Evolutionary conservation across 1,140 invertebrate genomes (phyloP).

Genomic region (Cyphomyrmex costatus): DNA sequence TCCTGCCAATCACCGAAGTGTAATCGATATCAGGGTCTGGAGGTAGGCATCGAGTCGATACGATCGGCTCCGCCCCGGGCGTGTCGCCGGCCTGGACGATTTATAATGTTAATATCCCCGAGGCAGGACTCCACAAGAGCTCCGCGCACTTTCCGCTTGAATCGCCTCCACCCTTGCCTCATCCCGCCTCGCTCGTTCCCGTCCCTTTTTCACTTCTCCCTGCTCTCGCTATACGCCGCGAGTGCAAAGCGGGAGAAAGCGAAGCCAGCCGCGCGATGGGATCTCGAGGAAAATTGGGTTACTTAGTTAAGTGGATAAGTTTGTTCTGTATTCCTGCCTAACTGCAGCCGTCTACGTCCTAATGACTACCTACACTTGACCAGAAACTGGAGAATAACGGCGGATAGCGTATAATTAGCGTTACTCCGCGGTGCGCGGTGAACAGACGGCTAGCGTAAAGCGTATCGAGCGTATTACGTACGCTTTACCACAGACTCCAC

Average conservation of each 20-base stretch:
- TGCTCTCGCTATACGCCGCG: background rate
- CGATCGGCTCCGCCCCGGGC: constrained; percentile 85
- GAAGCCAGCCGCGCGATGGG: background rate
- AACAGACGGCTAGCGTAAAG: constrained; percentile 49
- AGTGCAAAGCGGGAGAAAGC: constrained; percentile 6
- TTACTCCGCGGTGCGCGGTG: constrained; percentile 36
- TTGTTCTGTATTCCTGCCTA: constrained; percentile 43
- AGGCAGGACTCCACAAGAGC: constrained; percentile 60
- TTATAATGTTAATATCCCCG: constrained; percentile 86
- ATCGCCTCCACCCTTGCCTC: constrained; percentile 38
- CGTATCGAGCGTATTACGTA: constrained; percentile 1
- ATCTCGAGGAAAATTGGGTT: constrained; percentile 51
- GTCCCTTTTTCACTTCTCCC: constrained; percentile 1
- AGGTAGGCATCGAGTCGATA: constrained; percentile 84
- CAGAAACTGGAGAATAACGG: constrained; percentile 50
- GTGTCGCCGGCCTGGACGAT: constrained; percentile 85
- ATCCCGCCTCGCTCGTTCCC: background rate
- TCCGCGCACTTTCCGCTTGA: constrained; percentile 57
- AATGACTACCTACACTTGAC: constrained; percentile 51
- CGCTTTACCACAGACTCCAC: background rate
- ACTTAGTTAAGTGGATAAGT: constrained; percentile 49
- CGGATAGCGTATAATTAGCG: constrained; percentile 52
- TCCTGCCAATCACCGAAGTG: constrained; percentile 85
- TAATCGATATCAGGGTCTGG: constrained; percentile 84
- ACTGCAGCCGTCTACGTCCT: constrained; percentile 43